Conservation (phyloP, 2,797 vertebrate genomes). For the Sebastes hubbsi region DNA sequence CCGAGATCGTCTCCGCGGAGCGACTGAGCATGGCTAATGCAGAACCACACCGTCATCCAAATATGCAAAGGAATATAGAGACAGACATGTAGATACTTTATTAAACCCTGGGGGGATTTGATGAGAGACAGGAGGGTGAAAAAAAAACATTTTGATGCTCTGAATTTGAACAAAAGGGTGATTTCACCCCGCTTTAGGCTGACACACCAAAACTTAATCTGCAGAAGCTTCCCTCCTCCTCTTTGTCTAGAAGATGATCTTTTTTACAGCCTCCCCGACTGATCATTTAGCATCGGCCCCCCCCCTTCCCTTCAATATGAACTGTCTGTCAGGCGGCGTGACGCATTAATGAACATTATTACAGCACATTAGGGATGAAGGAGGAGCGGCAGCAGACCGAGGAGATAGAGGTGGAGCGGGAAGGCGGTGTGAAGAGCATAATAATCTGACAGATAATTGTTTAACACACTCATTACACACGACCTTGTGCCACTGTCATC, state of each 20-base stretch:
- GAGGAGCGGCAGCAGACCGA: constrained; percentile 57
- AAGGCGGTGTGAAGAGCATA: constrained; percentile 67
- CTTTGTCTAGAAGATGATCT: background rate
- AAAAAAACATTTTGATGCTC: background rate
- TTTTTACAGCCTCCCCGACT: background rate
- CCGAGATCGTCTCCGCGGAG: background rate
- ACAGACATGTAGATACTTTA: constrained; percentile 1
- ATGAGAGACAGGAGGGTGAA: background rate
- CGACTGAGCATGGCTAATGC: background rate
- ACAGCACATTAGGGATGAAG: constrained; percentile 68
- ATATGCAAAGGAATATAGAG: constrained; percentile 16
- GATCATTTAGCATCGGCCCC: constrained; percentile 22
- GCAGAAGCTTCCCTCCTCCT: background rate
- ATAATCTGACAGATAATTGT: constrained; percentile 66
- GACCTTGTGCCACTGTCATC: constrained; percentile 65
- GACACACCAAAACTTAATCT: background rate
- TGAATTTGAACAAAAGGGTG: background rate
- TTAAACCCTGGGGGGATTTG: background rate
- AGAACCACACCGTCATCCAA: background rate
- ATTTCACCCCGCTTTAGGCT: background rate
- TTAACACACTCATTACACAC: constrained; percentile 68
- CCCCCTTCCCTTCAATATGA: background rate
- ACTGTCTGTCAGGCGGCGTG: constrained; percentile 51
- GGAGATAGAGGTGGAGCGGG: constrained; percentile 55
- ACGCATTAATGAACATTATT: constrained; percentile 66